Evolutionary conservation across 2,888 invertebrate genomes (phyloP), one percentile per base, ranked within the genome.

Genomic region (Orchestes rusci): DNA sequence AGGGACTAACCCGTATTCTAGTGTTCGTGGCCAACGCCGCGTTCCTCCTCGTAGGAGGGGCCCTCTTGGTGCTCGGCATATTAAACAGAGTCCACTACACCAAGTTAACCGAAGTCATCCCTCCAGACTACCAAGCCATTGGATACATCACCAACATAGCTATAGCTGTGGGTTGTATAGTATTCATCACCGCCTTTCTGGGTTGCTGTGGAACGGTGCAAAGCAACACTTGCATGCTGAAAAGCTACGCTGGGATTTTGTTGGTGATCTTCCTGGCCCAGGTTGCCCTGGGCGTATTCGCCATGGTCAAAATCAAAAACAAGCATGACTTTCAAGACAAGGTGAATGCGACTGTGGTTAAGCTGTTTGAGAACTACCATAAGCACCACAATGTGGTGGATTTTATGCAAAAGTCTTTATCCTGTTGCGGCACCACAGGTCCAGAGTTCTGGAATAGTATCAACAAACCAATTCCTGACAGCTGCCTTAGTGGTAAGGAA

Each of bases 131-230:
- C 15, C 16, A 38, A 4, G 33, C 16, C 8, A 10, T 43, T 1
- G n/a, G 20, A 18, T 19, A 39, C 17, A 17, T 34, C 10, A 12
- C 33, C 2, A 31, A 23, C 19, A 34, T 39, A 5, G 39, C 40
- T 3, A 39, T 45, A 10, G 17, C 27, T 5, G 16, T 41, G 12
- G 45, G 45, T 5, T 20, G 39, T 2, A 33, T 45, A 16, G 34
- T 46, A 31, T 34, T 46, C 8, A 2, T 46, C 28, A 46, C 42
- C 16, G 31, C 42, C 3, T 42, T 46, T 20, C 19, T 46, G 16
- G 45, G 45, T 33, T 30, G 43, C 20, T 43, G 37, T 8, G 43
- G 43, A 12, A 28, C 43, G 16, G 16, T 36, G 15, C 36, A 16
- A 29, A 43, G 38, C 12, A 43, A 17, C 17, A 36, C 37, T 8